phyloP scores from a whole-genome alignment of 2,888 invertebrate species.

The Zootermopsis nevadensis region DNA sequence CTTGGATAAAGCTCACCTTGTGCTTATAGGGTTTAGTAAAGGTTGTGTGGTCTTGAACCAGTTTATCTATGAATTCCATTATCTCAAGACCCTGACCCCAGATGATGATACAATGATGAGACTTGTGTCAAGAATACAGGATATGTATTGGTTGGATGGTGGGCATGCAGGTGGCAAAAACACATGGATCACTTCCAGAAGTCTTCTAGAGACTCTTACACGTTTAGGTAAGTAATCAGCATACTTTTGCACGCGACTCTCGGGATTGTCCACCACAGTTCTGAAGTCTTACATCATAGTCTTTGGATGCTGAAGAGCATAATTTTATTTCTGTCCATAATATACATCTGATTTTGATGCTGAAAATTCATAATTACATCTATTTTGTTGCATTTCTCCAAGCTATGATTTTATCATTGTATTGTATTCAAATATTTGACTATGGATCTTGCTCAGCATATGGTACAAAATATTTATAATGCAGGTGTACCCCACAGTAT shows the following conservation, averaged over 20 bases:
- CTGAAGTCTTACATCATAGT: too few relatives aligned
- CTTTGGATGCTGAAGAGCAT: too few relatives aligned
- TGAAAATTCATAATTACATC: too few relatives aligned
- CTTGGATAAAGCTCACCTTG: conserved; percentile 70
- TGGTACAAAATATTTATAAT: too few relatives aligned
- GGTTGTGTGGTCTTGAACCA: conserved; percentile 95
- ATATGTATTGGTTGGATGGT: conserved; percentile 92
- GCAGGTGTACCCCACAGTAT: too few relatives aligned
- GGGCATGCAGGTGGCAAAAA: conserved; percentile 90
- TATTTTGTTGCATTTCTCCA: too few relatives aligned
- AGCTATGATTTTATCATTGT: too few relatives aligned
- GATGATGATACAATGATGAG: conserved; percentile 72
- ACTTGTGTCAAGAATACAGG: conserved; percentile 74
- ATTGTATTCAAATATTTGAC: too few relatives aligned
- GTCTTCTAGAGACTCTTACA: conserved; percentile 78
- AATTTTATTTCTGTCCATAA: too few relatives aligned
- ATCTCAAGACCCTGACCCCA: conserved; percentile 74
- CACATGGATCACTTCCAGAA: conserved; percentile 86
- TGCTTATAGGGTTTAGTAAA: conserved; percentile 89
- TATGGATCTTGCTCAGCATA: too few relatives aligned
- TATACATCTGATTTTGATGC: too few relatives aligned
- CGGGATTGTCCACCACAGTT: too few relatives aligned
- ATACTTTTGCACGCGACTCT: neutral
- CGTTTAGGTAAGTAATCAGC: conserved; percentile 69
- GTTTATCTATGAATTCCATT: conserved; percentile 85